Evolutionary conservation across 2,113 vertebrate genomes (phyloP).

Genomic region (Chamaetylas fuelleborni): DNA sequence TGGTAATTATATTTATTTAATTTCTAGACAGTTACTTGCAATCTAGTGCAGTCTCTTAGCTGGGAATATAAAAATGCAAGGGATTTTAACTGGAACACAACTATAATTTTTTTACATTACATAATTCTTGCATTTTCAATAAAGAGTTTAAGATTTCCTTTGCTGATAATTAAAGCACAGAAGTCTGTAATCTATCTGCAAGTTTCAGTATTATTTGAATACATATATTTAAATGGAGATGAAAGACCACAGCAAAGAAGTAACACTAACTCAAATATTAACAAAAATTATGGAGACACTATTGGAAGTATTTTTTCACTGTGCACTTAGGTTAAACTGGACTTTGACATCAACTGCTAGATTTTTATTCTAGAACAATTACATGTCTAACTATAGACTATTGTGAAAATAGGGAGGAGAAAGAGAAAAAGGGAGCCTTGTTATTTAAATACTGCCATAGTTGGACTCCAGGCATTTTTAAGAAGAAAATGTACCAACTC

Average conservation of each 20-base stretch:
- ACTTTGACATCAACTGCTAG: not conserved
- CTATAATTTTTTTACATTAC: not conserved
- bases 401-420: not conserved
- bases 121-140: not conserved
- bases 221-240: not conserved
- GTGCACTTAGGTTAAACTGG: not conserved
- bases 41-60: not conserved
- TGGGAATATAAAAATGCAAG: not conserved
- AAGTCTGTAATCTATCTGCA: not conserved
- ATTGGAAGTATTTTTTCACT: not conserved
- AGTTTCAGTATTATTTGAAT: not conserved
- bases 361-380: not conserved
- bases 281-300: not conserved
- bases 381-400: not conserved
- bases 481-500: constrained; percentile 3
- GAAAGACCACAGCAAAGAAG: not conserved
- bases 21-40: not conserved
- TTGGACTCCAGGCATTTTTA: constrained; percentile 6
- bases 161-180: not conserved
- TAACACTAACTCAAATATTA: not conserved
- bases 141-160: not conserved
- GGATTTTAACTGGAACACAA: not conserved
- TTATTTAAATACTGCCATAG: constrained; percentile 9
- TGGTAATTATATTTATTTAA: not conserved
- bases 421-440: not conserved